Evolutionary conservation across 2,113 vertebrate species (phyloP).

Genomic region (Corythoichthys haematopterus): DNA sequence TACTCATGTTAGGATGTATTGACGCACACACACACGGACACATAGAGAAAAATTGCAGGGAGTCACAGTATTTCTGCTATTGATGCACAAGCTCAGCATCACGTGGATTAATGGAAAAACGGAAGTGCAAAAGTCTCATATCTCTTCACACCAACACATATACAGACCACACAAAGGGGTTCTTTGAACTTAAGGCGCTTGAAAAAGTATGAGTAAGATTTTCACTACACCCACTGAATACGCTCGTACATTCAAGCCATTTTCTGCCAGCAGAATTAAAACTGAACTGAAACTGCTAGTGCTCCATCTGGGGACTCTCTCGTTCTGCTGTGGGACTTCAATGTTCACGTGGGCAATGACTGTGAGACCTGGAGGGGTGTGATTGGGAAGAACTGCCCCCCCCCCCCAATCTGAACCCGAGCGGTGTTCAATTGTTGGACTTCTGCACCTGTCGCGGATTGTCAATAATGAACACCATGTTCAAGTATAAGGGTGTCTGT

Average conservation of each 20-base stretch:
- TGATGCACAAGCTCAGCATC: constrained; percentile 62
- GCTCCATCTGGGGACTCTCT: too few species aligned
- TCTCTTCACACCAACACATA: constrained; percentile 29
- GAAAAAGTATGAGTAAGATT: constrained; percentile 12
- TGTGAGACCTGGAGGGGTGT: too few species aligned
- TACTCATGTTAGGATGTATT: constrained; percentile 15
- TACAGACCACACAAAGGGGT: constrained; percentile 8
- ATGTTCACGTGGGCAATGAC: too few species aligned
- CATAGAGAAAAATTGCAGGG: constrained; percentile 20
- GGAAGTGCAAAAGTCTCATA: constrained; percentile 43
- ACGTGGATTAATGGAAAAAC: constrained; percentile 55
- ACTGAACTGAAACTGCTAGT: too few species aligned
- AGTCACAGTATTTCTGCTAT: constrained; percentile 35
- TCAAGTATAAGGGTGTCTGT: too few species aligned
- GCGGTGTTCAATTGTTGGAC: too few species aligned
- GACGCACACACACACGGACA: constrained; percentile 13
- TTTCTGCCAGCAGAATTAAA: neutral
- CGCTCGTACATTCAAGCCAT: neutral
- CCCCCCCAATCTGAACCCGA: too few species aligned
- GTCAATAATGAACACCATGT: too few species aligned
- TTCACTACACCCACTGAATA: neutral
- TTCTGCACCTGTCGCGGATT: too few species aligned
- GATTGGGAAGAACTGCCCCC: too few species aligned
- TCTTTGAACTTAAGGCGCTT: constrained; percentile 23
- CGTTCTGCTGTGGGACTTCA: too few species aligned